Evolutionary conservation across 2,888 invertebrate genomes (phyloP), one percentile per base, ranked within the genome.

Genomic region (Eurois occulta): DNA sequence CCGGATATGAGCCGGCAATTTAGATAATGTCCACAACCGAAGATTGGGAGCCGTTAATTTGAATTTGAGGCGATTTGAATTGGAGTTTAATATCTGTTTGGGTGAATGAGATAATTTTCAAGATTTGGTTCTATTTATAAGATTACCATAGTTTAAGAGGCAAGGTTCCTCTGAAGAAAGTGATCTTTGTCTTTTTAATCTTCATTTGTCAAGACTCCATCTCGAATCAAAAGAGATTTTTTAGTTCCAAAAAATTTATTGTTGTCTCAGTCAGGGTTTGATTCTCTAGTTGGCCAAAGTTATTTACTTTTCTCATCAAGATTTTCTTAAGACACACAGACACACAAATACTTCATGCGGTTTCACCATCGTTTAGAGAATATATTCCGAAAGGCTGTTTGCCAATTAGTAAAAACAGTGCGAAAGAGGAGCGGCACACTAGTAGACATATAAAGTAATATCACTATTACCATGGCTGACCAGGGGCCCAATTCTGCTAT

Each of bases 11-110:
- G 66, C 58, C 72, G 68, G 75, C 84, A 89, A 89, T 89, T 89
- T 88, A 89, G 89, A 89, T 90, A 90, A 89, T 86, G 84, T 84
- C 86, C 77, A 70, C 80, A 80, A 80, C 55, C 78, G 77, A 72
- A 78, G 78, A 84, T 80, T 78, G 75, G 73, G 38, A 66, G 21
- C 58, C 65, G 72, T 77, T 83, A 74, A 86, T 86, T 86, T 86
- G 77, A 86, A 80, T 83, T 74, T 83, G 60, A 83, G 66, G 41
- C 68, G 32, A 70, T 55, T 75, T 71, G 71, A 65, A 81, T 70
- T 73, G 28, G 60, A 74, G 55, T 84, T 77, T 69, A 55, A 71
- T 74, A 71, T 55, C 55, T 70, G 32, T 71, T 67, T 67, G 46
- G 58, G 46, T n/a, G 24, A 46, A 64, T 55, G 32, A 0, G 48